Percentiles rank a stretch among this genome's conserved stretches.
Evolutionary conservation across 2,888 invertebrate species (phyloP).

Genomic region (Drosophila barbarae): DNA sequence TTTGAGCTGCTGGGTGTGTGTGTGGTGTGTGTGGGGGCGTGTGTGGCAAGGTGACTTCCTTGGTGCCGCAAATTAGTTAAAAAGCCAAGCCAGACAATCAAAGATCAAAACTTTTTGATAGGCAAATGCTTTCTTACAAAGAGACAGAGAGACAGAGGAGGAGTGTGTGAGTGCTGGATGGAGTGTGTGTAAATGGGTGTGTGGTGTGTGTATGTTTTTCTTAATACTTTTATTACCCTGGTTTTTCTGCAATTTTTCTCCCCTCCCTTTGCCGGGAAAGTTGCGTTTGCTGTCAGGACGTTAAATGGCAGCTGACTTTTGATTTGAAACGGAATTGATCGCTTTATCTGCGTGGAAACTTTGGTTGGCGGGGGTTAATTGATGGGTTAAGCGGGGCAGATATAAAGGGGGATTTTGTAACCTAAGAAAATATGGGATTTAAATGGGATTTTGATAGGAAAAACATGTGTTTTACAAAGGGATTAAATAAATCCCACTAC

Average conservation of each 20-base stretch:
- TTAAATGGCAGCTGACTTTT: conserved; percentile 56
- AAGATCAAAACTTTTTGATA: conserved; percentile 72
- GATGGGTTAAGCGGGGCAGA: conserved; percentile 8
- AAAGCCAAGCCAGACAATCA: conserved; percentile 74
- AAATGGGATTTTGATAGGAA: neutral
- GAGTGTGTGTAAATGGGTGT: conserved; percentile 9
- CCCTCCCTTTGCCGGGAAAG: conserved; percentile 33
- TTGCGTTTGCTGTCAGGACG: conserved; percentile 38
- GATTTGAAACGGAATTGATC: conserved; percentile 48
- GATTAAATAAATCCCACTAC: too few species aligned
- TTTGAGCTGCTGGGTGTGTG: neutral
- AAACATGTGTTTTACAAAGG: neutral
- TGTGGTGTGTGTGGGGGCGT: neutral
- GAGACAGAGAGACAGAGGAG: neutral
- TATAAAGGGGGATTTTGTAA: neutral
- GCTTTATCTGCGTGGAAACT: conserved; percentile 12
- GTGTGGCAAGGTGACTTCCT: conserved; percentile 5
- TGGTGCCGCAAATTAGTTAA: conserved; percentile 76
- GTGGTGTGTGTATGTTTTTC: conserved; percentile 22
- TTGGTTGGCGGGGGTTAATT: conserved; percentile 16
- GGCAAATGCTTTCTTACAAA: conserved; percentile 28
- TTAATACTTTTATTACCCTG: conserved; percentile 52
- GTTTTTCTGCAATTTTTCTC: conserved; percentile 22
- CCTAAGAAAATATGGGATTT: neutral
- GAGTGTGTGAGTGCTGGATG: conserved; percentile 9